Base-by-base conservation (phyloP, 2,888 invertebrate genomes). In the Scrobipalpa atriplicella region DNA sequence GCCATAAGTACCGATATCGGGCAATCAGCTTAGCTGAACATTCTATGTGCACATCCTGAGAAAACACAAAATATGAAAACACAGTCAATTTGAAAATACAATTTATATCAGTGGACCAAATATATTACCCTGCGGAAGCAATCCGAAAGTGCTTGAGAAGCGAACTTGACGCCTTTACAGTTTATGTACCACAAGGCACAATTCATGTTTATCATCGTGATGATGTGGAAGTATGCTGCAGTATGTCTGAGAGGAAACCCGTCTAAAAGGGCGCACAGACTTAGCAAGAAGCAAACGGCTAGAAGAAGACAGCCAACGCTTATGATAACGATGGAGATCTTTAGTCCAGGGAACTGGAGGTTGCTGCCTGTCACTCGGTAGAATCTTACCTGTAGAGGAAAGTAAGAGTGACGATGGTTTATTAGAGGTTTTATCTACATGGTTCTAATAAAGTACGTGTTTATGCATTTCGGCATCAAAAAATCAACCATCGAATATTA, bases 181-280 rank as follows among this genome's bases (percentile, higher is more conserved):
- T 95, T 95, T 66, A 95, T 95, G 74, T 95, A 95, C 95, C 95
- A 95, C 1, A 95, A 85, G 0, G 95, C 95, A 69, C 95, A 95
- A 78, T 95, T 95, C 95, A 95, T 95, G 74, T 95, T 95, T 63
- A 95, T 94, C 94, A 95, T 95, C 0, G 93, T 95, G 41, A 95
- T 94, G 60, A 95, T 95, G 73, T 95, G 95, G 75, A 94, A 94
- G 76, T 95, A 95, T 0, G 94, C 94, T 0, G 85, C 79, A 0
- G 95, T 95, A 73, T 95, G 95, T 76, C 93, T 93, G 11, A 95
- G 77, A 2, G 94, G 92, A 78, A 95, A 95, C 0, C 95, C 95
- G 60, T 95, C 95, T 67, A 95, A 77, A 13, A 95, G 80, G 2
- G 93, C 93, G 70, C 94, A 94, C 0, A 95, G 84, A 38, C 94